Percentiles rank a stretch among this genome's conserved stretches.
Evolutionary conservation across 1,140 invertebrate genomes (phyloP).

Genomic region (Phymastichus coffea): DNA sequence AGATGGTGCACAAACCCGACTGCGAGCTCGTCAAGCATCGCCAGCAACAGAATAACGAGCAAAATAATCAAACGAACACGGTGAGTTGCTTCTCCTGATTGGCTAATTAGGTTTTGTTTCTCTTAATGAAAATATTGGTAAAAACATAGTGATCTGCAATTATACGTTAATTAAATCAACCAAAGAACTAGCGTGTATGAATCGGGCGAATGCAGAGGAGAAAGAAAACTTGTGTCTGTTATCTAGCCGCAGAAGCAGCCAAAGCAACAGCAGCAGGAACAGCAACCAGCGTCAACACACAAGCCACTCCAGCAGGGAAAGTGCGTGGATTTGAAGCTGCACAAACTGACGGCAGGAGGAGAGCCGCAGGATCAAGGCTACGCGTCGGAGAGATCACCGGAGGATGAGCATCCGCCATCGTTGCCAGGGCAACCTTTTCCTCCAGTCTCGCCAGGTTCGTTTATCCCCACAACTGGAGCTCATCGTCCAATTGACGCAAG

Average conservation of each 20-base stretch:
- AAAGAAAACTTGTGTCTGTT: too few relatives aligned
- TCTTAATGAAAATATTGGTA: too few relatives aligned
- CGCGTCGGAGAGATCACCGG: conserved; percentile 74
- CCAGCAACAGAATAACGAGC: not conserved
- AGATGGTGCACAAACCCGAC: conserved; percentile 46
- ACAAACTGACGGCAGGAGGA: conserved; percentile 52
- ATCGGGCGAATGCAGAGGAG: too few relatives aligned
- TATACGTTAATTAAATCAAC: too few relatives aligned
- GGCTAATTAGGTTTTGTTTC: too few relatives aligned
- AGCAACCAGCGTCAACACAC: not conserved
- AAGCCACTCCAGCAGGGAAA: conserved; percentile 15
- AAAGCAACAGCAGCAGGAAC: conserved; percentile 1
- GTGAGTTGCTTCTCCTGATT: too few relatives aligned
- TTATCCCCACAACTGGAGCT: not conserved
- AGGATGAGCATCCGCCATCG: conserved; percentile 71
- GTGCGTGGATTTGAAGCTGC: conserved; percentile 44
- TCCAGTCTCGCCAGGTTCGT: conserved; percentile 44
- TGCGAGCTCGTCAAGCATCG: conserved; percentile 34
- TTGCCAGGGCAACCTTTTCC: conserved; percentile 56
- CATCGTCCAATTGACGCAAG: too few relatives aligned
- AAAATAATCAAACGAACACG: too few relatives aligned
- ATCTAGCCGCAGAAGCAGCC: too few relatives aligned
- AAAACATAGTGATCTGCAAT: too few relatives aligned
- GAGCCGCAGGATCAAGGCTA: conserved; percentile 74
- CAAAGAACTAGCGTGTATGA: too few relatives aligned